Evolutionary conservation across 2,113 vertebrate species (phyloP), one percentile per base, ranked within the genome.

Genomic region (Hiodon tergisus): DNA sequence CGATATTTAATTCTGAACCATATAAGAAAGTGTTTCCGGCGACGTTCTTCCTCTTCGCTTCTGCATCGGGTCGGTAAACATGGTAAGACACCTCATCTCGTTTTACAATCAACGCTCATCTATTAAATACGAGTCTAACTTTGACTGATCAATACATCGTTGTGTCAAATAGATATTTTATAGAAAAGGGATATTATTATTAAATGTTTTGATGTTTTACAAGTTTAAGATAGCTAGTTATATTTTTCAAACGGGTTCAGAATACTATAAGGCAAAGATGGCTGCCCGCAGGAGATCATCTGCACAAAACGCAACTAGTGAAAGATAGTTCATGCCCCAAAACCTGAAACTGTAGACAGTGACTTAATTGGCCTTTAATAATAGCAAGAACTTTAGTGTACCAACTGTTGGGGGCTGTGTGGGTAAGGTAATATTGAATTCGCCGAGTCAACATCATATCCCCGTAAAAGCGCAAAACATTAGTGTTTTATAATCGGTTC

Each of bases 21-120:
- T 78, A 76, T 85, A 8, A 82, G 16, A 50, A 74, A 78, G 17
- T 75, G 74, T 78, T 89, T 89, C 89, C 89, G 85, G 77, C 0
- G 0, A 14, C 3, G 0, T 0, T 0, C 83, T 88, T 80, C 80
- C 89, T 90, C 88, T 90, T 87, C 87, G 75, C 76, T 78, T 84
- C 83, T 83, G 81, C 87, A 68, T 75, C 81, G 85, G 89, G 85
- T 13, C 6, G 80, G 88, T 81, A 66, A 31, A 77, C 83, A 91
- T 91, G 88, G 89, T 91, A 83, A 5, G 88, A 1, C 6, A 2
- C 10, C 50, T 31, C 5, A 4, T 2, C 6, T 0, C 4, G 81
- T 79, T 62, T 6, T 4, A 9, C 31, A 83, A 90, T 90, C 89
- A 0, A 77, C 6, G 11, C 31, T 67, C 86, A 89, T 90, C 89